Conservation (phyloP, 2,113 vertebrate genomes). For the Phyllopteryx taeniolatus region DNA sequence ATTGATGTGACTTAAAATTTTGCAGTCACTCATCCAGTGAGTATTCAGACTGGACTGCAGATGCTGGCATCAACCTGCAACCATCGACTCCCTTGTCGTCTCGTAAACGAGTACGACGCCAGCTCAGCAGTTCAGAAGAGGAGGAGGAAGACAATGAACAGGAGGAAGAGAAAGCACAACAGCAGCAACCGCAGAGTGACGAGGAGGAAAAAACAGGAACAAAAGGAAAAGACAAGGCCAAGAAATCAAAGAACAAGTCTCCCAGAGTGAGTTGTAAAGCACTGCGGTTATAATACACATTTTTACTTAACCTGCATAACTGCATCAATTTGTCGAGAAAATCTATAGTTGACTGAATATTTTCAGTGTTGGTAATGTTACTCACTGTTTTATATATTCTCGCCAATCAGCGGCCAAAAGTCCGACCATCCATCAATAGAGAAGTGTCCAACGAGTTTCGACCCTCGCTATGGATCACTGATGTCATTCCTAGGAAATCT, state of each 20-base stretch:
- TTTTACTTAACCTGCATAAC: not conserved
- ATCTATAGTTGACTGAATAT: not conserved
- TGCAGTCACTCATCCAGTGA: conserved; percentile 86
- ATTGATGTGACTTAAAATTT: not conserved
- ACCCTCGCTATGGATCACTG: conserved; percentile 91
- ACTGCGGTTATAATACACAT: not conserved
- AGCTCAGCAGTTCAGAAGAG: conserved; percentile 86
- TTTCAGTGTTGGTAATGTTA: not conserved
- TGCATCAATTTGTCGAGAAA: not conserved
- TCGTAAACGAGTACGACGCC: conserved; percentile 71
- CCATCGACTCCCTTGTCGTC: conserved; percentile 80
- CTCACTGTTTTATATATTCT: conserved; percentile 3
- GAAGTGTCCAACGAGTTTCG: conserved; percentile 84
- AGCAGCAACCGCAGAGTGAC: conserved; percentile 61
- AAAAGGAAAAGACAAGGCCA: conserved; percentile 65
- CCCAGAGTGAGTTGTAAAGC: conserved; percentile 55
- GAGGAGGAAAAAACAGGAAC: conserved; percentile 63
- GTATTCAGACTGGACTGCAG: conserved; percentile 94
- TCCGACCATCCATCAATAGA: conserved; percentile 69
- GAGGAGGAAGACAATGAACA: conserved; percentile 76
- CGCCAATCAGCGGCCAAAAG: conserved; percentile 61
- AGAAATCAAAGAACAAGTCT: conserved; percentile 65
- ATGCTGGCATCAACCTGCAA: conserved; percentile 87
- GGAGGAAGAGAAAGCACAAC: conserved; percentile 18
- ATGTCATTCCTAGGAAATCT: conserved; percentile 87